Evolutionary conservation across 2,888 invertebrate species (phyloP).

Genomic region (Archaeoteleia sp.): DNA sequence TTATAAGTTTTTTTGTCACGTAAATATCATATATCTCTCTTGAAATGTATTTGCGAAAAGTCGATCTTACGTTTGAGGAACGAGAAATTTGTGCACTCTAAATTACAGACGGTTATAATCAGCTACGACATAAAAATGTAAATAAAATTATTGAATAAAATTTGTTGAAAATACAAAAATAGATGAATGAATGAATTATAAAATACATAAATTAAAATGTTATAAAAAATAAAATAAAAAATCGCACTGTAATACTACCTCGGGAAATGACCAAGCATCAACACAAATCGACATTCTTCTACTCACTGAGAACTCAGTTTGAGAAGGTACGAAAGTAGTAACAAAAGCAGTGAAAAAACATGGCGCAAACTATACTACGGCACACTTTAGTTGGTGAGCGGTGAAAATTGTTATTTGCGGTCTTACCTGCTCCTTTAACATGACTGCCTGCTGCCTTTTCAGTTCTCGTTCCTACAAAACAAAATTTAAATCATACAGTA

Average conservation of each 20-base stretch:
- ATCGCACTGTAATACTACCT: too few species aligned
- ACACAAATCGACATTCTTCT: constrained; percentile 30
- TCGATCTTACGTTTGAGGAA: too few species aligned
- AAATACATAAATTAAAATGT: constrained; percentile 1
- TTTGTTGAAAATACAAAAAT: too few species aligned
- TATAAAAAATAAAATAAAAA: neutral
- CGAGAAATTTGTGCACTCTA: too few species aligned
- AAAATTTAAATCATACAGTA: neutral
- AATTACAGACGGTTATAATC: too few species aligned
- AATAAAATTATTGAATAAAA: too few species aligned
- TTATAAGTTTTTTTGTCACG: too few species aligned
- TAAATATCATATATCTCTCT: too few species aligned
- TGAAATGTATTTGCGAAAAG: too few species aligned
- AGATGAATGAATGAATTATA: too few species aligned
- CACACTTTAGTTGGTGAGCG: constrained; percentile 61
- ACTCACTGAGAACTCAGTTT: constrained; percentile 23
- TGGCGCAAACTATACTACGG: constrained; percentile 60
- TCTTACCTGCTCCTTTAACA: constrained; percentile 93
- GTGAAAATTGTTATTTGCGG: too few species aligned
- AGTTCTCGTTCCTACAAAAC: constrained; percentile 88
- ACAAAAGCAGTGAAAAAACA: constrained; percentile 59
- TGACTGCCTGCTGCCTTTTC: constrained; percentile 90
- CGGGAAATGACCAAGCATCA: constrained; percentile 18
- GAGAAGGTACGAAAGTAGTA: constrained; percentile 22
- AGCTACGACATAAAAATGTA: too few species aligned